Base-by-base conservation (phyloP, 1,140 invertebrate species). In the Phymastichus coffea region DNA sequence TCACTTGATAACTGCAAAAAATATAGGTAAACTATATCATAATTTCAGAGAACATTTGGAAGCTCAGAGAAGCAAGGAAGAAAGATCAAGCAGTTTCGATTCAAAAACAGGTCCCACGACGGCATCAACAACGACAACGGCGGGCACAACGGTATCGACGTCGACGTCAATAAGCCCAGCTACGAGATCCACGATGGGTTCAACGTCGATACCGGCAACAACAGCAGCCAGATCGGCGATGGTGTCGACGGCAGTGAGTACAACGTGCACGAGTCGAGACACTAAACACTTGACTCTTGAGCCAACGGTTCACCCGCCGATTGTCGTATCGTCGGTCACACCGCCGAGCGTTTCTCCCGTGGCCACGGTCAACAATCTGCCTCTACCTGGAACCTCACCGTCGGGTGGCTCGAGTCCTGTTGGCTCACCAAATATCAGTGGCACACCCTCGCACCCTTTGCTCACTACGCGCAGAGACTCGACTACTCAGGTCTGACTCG, bases 401-500 rank as follows among this genome's bases (percentile, higher is more conserved):
- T 78, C 78, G 48, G 76, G 72, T 28, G 72, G 76, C 47, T 76
- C 77, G 0, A 78, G 74, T 47, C 77, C 78, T 0, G 70, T 78
- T 9, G 74, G 74, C 8, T 75, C 81, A 63, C 81, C 73, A 2
- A 83, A 80, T 26, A 78, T 85, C 61, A 80, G 80, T 26, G 80
- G 80, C 26, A 82, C 82, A 54, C 82, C 83, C 0, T 81, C 83
- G 12, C 86, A 87, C 64, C 86, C 87, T 0, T 72, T 85, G 47
- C 67, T 88, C 35, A 74, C 85, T 23, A 87, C 86, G 0, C 78
- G 91, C 25, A 80, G 91, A 63, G 91, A 94, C 70, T 94, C 91
- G 0, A 92, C 90, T 9, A 93, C 91, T 0, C 91, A 93, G 87
- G 89, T 74, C n/a, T n/a, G n/a, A n/a, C n/a, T n/a, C n/a, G n/a